A percentile compares a stretch with the other conserved stretches of the same genome.
These are phyloP conservation scores for Drosophila arawakana DNA, from an alignment of 1,140 invertebrate species.

Conservation along the genomic window DNA sequence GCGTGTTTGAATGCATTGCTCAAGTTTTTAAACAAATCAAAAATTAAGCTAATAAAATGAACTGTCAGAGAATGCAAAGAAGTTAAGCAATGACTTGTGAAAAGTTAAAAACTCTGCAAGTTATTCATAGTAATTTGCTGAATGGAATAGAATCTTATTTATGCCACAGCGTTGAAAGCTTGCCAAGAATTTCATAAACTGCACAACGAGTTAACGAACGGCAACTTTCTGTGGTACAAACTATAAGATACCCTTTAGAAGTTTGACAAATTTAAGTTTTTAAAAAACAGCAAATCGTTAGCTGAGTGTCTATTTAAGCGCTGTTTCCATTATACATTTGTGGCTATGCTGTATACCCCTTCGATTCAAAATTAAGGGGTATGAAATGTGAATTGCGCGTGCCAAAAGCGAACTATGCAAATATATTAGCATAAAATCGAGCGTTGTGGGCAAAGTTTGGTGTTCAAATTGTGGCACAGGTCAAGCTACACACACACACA, in stretches of 20 bases:
- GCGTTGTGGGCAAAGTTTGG: background rate
- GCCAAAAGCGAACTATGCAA: conserved; percentile 14
- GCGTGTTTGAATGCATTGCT: conserved; percentile 31
- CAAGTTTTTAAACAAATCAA: conserved; percentile 51
- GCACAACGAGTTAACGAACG: background rate
- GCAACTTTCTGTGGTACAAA: background rate
- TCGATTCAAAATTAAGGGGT: background rate
- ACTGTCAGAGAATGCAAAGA: conserved; percentile 38
- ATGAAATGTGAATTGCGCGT: conserved; percentile 9
- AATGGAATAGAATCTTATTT: conserved; percentile 28
- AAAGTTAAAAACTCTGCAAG: conserved; percentile 39
- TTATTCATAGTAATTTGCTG: conserved; percentile 47
- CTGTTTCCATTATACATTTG: background rate
- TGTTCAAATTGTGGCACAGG: background rate
- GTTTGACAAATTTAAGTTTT: background rate
- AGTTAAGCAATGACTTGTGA: conserved; percentile 42
- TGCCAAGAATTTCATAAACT: conserved; percentile 31
- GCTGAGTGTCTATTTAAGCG: background rate
- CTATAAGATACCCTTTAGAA: background rate
- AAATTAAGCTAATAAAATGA: conserved; percentile 55
- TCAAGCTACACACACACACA: conserved; percentile 1
- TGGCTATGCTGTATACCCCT: background rate
- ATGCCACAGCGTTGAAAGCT: conserved; percentile 25
- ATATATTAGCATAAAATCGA: conserved; percentile 8
- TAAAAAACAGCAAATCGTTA: background rate